Conservation (phyloP, 2,113 vertebrate species). For the Thalassoma bifasciatum region DNA sequence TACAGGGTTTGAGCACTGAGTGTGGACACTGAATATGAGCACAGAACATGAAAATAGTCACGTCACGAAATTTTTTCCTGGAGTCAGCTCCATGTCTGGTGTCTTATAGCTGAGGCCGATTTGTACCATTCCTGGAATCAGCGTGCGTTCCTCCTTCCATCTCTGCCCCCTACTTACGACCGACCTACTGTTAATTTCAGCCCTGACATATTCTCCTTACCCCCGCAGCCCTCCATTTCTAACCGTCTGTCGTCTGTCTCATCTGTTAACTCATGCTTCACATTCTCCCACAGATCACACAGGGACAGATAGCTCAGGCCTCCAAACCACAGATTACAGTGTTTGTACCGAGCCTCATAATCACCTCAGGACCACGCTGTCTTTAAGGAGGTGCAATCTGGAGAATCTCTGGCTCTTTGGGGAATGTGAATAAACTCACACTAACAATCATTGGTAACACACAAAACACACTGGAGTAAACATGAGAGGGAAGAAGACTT, state of each 20-base stretch:
- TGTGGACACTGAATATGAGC: background rate
- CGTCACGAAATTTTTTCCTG: too few relatives aligned
- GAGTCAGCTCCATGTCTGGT: too few relatives aligned
- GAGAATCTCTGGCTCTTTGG: constrained; percentile 30
- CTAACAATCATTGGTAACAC: constrained; percentile 54
- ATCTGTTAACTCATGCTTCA: constrained; percentile 28
- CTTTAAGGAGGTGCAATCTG: constrained; percentile 44
- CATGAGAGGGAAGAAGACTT: background rate
- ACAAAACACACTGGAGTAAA: constrained; percentile 40
- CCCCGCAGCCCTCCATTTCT: constrained; percentile 8
- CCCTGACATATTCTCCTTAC: constrained; percentile 11
- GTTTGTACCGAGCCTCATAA: constrained; percentile 44
- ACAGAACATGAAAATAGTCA: background rate
- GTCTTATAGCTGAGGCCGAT: constrained; percentile 35
- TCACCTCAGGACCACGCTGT: constrained; percentile 44
- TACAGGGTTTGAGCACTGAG: background rate
- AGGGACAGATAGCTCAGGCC: constrained; percentile 34
- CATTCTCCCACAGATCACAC: constrained; percentile 40
- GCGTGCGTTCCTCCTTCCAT: constrained; percentile 14
- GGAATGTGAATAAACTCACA: constrained; percentile 27
- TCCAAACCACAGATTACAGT: constrained; percentile 64
- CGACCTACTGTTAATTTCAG: constrained; percentile 35
- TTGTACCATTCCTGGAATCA: constrained; percentile 24
- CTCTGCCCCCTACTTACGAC: constrained; percentile 28
- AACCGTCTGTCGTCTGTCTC: constrained; percentile 25